These are phyloP conservation scores for Sycobia sp. DNA, from an alignment of 1,140 invertebrate species.

Conservation along the genomic window DNA sequence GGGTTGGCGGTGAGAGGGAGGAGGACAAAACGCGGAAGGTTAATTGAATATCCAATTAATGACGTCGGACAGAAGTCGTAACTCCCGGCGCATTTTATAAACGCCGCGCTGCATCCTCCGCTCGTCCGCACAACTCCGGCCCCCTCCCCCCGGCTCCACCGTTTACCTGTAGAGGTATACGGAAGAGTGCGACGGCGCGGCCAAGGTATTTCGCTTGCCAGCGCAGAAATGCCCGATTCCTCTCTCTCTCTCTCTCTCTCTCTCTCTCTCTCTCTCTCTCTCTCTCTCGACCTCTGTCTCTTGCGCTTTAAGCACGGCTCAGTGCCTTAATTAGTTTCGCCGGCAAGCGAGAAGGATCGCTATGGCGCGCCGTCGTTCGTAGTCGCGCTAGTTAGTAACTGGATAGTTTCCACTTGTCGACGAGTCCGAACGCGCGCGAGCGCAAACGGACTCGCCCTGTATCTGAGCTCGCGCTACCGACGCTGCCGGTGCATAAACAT, in stretches of 20 bases:
- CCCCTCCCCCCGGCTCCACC: too few species aligned
- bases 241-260: too few species aligned
- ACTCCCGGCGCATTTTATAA: slow-evolving; percentile 27
- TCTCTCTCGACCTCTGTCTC: too few species aligned
- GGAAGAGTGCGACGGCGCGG: too few species aligned
- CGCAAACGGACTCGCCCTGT: not conserved
- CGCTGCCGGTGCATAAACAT: not conserved
- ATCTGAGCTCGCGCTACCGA: not conserved
- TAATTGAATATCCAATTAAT: slow-evolving; percentile 52
- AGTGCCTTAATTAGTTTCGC: slow-evolving; percentile 51
- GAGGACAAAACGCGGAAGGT: not conserved
- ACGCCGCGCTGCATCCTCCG: not conserved
- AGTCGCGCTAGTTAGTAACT: slow-evolving; percentile 48
- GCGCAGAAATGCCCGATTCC: slow-evolving; percentile 44
- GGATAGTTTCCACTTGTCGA: slow-evolving; percentile 46
- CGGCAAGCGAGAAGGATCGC: too few species aligned
- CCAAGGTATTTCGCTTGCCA: not conserved
- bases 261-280: too few species aligned
- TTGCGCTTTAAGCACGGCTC: slow-evolving; percentile 46
- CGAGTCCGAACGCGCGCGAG: too few species aligned
- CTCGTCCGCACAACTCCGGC: not conserved
- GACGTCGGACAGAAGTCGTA: slow-evolving; percentile 41
- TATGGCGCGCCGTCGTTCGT: too few species aligned
- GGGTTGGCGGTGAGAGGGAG: not conserved
- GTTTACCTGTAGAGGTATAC: too few species aligned